These are phyloP conservation scores for Talpa occidentalis DNA, from an alignment of 2,113 vertebrate species.

Conservation along the genomic window DNA sequence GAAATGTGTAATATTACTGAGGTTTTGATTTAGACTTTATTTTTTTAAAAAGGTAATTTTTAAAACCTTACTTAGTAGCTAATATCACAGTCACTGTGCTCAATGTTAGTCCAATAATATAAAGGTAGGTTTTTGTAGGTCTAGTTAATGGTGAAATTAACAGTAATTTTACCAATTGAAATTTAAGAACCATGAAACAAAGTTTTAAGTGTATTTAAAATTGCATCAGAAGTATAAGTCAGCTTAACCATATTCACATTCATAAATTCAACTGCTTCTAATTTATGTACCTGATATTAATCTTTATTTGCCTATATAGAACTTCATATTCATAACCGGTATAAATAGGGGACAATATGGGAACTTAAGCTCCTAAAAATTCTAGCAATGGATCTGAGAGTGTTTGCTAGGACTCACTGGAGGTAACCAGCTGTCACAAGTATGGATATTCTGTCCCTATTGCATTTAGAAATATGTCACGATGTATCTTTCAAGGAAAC, in stretches of 20 bases:
- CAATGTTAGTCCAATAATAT: background rate
- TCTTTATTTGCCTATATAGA: background rate
- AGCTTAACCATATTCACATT: background rate
- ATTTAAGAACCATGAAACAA: background rate
- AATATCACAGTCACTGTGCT: background rate
- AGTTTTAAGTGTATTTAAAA: background rate
- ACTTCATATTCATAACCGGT: background rate
- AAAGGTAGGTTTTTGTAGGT: background rate
- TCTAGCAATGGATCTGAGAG: background rate
- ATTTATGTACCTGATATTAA: background rate
- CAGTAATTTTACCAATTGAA: background rate
- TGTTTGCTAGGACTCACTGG: background rate
- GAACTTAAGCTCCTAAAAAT: background rate
- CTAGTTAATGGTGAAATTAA: background rate
- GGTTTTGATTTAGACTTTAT: background rate
- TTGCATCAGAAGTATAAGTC: background rate
- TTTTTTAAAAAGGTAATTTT: background rate
- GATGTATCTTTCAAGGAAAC: slow-evolving; percentile 33
- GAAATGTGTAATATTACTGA: background rate
- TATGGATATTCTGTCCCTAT: background rate
- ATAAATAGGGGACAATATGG: background rate
- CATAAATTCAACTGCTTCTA: background rate
- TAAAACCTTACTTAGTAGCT: background rate
- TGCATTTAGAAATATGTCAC: slow-evolving; percentile 43
- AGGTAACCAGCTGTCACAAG: background rate